A percentile compares a stretch with the other conserved stretches of the same genome.
phyloP scores from a whole-genome alignment of 2,113 vertebrate genomes.

The Tretioscincus oriximinensis region DNA sequence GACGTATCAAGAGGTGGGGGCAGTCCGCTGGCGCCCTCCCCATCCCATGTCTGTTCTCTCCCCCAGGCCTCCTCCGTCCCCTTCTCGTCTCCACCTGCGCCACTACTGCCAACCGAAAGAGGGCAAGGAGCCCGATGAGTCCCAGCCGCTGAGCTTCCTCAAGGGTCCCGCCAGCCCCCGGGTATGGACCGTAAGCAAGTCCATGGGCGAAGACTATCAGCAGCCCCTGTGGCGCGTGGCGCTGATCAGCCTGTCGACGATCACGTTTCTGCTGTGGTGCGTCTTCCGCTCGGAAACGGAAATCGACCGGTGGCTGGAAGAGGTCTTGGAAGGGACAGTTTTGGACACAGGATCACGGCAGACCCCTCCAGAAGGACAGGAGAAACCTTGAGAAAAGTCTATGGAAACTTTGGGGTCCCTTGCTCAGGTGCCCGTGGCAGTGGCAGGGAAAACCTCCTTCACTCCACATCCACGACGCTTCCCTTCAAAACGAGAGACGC shows the following conservation, averaged over 20 bases:
- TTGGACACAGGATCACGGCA: not conserved
- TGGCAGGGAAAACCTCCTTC: no score
- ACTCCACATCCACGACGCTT: not conserved
- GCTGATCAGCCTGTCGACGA: not conserved
- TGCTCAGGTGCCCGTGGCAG: not conserved
- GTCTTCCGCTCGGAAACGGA: not conserved
- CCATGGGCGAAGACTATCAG: slow-evolving; percentile 11
- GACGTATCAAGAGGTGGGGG: no score
- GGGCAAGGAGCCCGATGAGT: not conserved
- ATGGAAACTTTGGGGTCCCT: not conserved
- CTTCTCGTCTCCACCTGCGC: not conserved
- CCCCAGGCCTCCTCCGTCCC: not conserved
- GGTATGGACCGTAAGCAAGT: not conserved
- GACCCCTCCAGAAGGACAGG: not conserved
- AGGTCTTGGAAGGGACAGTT: not conserved
- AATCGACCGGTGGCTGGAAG: not conserved
- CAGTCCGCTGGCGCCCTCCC: not conserved
- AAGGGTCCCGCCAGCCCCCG: not conserved
- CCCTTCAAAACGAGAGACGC: not conserved
- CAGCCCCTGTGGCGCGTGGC: not conserved
- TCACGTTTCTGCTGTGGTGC: not conserved
- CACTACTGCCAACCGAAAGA: not conserved
- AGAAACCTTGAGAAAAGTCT: not conserved
- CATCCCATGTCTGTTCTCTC: slow-evolving; percentile 5
- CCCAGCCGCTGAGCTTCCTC: not conserved